A percentile compares a stretch with the other conserved stretches of the same genome.
Evolutionary conservation across 2,113 vertebrate genomes (phyloP).

Genomic region (Pseudorectes ferrugineus): DNA sequence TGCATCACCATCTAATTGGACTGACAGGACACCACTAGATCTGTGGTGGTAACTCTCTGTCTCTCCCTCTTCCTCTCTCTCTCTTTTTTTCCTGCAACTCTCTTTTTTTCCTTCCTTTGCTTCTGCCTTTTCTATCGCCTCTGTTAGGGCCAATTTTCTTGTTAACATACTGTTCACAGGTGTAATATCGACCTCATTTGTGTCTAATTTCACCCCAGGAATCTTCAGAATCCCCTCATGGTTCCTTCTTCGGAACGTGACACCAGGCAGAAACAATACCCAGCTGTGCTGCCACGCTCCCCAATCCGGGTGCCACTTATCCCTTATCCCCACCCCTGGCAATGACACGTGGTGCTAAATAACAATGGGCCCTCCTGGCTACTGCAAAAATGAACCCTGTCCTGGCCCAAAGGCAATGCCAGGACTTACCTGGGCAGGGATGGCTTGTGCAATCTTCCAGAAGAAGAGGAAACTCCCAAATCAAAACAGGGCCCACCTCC

Average conservation of each 20-base stretch:
- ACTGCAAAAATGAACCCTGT: background rate
- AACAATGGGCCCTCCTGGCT: background rate
- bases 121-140: background rate
- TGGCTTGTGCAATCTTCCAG: background rate
- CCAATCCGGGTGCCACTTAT: accelerated
- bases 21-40: background rate
- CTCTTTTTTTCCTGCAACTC: no score
- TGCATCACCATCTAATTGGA: background rate
- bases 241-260: no score
- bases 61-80: no score
- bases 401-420: background rate
- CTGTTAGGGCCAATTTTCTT: no score
- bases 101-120: background rate
- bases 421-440: background rate
- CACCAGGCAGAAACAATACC: background rate
- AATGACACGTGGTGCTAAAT: accelerated
- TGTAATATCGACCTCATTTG: no score
- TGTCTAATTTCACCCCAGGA: background rate
- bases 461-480: background rate
- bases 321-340: background rate
- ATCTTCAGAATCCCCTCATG: background rate
- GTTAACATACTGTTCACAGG: no score
- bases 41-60: no score
- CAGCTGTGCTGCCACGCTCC: accelerated
- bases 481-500: accelerated